phyloP scores from a whole-genome alignment of 2,888 invertebrate genomes.

The Dioctria linearis region DNA sequence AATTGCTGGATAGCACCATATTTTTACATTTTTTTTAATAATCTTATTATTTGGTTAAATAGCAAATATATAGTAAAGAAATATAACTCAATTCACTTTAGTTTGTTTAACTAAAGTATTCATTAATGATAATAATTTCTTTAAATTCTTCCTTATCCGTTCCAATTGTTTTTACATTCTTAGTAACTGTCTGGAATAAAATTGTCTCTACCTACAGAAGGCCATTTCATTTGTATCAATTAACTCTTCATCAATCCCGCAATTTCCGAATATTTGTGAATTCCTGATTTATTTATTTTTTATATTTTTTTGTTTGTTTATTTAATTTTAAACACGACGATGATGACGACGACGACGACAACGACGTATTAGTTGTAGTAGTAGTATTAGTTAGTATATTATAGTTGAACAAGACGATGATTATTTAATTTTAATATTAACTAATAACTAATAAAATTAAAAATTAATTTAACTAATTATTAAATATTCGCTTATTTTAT shows the following conservation, averaged over 20 bases:
- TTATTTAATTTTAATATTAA: no score
- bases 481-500: slow-evolving; percentile 2
- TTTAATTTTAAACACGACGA: background rate
- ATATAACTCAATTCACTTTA: no score
- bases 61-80: no score
- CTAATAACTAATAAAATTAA: background rate
- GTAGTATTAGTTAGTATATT: no score
- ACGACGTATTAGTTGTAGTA: no score
- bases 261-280: slow-evolving; percentile 44
- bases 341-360: no score
- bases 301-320: no score
- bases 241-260: slow-evolving; percentile 47
- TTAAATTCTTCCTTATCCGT: slow-evolving; percentile 17
- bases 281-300: background rate
- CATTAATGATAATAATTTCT: background rate
- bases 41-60: slow-evolving; percentile 44
- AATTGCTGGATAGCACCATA: slow-evolving; percentile 57
- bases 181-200: slow-evolving; percentile 47
- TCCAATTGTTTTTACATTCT: background rate
- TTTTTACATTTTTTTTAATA: slow-evolving; percentile 47
- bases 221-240: slow-evolving; percentile 50
- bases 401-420: no score
- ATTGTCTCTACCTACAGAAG: slow-evolving; percentile 49
- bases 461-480: background rate
- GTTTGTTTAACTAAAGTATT: no score